Evolutionary conservation across 2,888 invertebrate genomes (phyloP).

Genomic region (Pammene fasciana): DNA sequence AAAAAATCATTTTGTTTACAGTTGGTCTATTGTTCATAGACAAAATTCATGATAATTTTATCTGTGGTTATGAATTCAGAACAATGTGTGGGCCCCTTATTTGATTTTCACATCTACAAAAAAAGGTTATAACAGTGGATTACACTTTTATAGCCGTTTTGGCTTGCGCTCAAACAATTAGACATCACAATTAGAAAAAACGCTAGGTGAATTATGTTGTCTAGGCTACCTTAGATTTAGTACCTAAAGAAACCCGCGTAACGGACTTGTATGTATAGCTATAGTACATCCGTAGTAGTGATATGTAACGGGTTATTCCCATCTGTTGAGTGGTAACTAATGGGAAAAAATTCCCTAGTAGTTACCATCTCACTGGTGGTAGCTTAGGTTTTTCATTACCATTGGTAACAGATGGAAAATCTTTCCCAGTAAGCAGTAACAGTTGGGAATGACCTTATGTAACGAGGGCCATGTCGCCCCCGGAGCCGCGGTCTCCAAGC

Average conservation of each 20-base stretch:
- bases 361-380: too few species aligned
- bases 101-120: not conserved
- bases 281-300: slow-evolving; percentile 5
- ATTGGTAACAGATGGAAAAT: too few species aligned
- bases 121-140: not conserved
- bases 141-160: not conserved
- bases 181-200: slow-evolving; percentile 41
- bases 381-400: too few species aligned
- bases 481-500: slow-evolving; percentile 14
- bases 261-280: slow-evolving; percentile 3
- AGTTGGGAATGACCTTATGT: not conserved
- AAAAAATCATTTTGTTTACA: too few species aligned
- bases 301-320: too few species aligned
- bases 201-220: slow-evolving; percentile 41
- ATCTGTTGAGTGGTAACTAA: too few species aligned
- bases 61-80: too few species aligned
- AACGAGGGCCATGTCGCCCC: slow-evolving; percentile 6
- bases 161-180: slow-evolving; percentile 15
- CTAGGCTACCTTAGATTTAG: slow-evolving; percentile 40
- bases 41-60: too few species aligned
- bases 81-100: not conserved
- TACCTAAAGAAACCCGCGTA: slow-evolving; percentile 7
- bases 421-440: too few species aligned
- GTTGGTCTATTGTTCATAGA: too few species aligned
- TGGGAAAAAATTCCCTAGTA: too few species aligned